Base-by-base conservation (phyloP, 2,113 vertebrate genomes). In the Tautogolabrus adspersus region DNA sequence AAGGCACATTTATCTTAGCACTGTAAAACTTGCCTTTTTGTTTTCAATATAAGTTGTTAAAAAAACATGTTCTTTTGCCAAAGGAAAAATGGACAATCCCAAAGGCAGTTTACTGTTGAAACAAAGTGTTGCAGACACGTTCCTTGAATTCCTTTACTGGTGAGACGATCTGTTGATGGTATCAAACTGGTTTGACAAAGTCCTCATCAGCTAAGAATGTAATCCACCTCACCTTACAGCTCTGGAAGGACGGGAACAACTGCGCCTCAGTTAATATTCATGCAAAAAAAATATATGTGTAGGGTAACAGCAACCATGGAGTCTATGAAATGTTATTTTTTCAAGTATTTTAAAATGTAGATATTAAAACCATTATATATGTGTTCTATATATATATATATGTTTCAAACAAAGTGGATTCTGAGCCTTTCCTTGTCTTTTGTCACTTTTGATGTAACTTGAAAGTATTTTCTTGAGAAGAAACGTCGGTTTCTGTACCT, bases 151-250 rank as follows among this genome's bases (percentile, higher is more conserved):
- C 73, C 30, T 15, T 57, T 18, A 57, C 10, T 57, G 55, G 11
- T 65, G 26, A 16, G 26, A 46, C 15, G 49, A 44, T 58, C 18
- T 40, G 13, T 23, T 11, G 22, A 49, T 12, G 13, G 15, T 40
- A 65, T 67, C 19, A 70, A 49, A 85, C 66, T 46, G 10, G 68
- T 82, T 71, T 57, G 57, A 70, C 58, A 22, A 57, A 56, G 13
- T 42, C 26, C 23, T 34, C 5, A 21, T 40, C 9, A 3, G 2
- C 16, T 6, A 64, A 68, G 26, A 87, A 83, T 87, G 66, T 46
- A 23, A 55, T 26, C 12, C 38, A 49, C 1, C 87, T 65, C 64
- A 72, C 34, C 9, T 72, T 0, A 1, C 81, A 8, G 9, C 68
- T 68, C 16, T n/a, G 23, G 19, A 30, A 58, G 6, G 67, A 79